Conservation (phyloP, 92 coral and sea anemone genomes). For the Zoanthus sociatus region DNA sequence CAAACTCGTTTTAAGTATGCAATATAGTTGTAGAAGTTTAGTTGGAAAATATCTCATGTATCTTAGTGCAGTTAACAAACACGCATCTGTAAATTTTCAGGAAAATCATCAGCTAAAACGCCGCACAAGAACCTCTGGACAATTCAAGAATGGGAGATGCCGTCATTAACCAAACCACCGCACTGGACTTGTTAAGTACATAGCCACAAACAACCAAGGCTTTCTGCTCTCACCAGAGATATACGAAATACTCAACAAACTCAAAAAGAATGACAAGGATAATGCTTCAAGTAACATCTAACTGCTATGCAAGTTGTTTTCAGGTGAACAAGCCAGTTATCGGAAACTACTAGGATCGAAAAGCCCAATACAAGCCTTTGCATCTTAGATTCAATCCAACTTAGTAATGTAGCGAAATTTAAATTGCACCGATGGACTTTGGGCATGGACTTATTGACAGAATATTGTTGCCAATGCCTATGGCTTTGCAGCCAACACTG, state of each 20-base stretch:
- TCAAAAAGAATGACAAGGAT: conserved; percentile 52
- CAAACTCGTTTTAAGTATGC: not conserved
- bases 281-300: conserved; percentile 51
- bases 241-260: conserved; percentile 44
- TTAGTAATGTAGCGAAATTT: conserved; percentile 45
- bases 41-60: not conserved
- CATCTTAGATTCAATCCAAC: conserved; percentile 53
- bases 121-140: not conserved
- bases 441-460: conserved; percentile 64
- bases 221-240: conserved; percentile 44
- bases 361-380: conserved; percentile 43
- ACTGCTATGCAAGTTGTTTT: conserved; percentile 48
- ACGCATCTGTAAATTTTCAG: conserved; percentile 28
- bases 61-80: not conserved
- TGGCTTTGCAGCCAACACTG: conserved; percentile 42
- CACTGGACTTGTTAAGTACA: conserved; percentile 43
- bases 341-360: conserved; percentile 46
- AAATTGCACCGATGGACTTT: conserved; percentile 36
- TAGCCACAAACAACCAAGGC: conserved; percentile 38
- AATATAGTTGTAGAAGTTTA: not conserved
- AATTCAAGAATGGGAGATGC: not conserved
- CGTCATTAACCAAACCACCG: conserved; percentile 34
- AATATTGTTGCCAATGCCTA: conserved; percentile 44
- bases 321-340: conserved; percentile 49
- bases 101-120: conserved; percentile 41